A percentile compares a stretch with the other conserved stretches of the same genome.
Evolutionary conservation across 2,113 vertebrate species (phyloP).

Genomic region (Mormyrus lacerda): DNA sequence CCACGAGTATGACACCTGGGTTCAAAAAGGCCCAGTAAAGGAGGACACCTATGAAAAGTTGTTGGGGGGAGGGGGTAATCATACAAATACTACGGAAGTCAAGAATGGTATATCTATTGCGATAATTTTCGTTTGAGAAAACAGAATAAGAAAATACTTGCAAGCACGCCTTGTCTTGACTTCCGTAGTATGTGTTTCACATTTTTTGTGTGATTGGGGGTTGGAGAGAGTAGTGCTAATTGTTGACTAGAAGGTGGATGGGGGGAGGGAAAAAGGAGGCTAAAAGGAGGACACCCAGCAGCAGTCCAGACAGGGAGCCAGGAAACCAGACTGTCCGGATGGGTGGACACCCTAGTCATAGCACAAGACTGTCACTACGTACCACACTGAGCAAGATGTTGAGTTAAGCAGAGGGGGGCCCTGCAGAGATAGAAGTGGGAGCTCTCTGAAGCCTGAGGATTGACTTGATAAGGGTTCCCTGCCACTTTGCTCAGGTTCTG

Average conservation of each 20-base stretch:
- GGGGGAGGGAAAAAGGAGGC: neutral
- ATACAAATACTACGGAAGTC: neutral
- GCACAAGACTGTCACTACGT: neutral
- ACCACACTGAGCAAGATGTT: neutral
- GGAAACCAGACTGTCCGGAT: neutral
- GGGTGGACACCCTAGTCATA: neutral
- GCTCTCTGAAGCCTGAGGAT: neutral
- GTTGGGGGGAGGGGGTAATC: neutral
- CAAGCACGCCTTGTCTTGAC: no score
- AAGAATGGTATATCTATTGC: no score
- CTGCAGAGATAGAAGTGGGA: neutral
- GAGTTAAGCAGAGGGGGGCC: neutral
- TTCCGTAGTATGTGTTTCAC: neutral
- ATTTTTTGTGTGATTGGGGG: no score
- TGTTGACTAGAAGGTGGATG: neutral
- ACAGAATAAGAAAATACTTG: no score
- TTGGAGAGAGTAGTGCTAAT: neutral
- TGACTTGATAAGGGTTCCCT: neutral
- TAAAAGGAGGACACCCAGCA: neutral
- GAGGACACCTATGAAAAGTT: neutral
- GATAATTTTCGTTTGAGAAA: neutral
- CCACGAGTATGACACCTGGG: neutral
- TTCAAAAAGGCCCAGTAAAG: neutral
- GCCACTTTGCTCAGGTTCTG: conserved; percentile 70
- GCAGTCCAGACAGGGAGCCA: neutral